These are phyloP conservation scores for Scaptodrosophila latifasciaeformis DNA, from an alignment of 2,888 invertebrate species.

Conservation along the genomic window DNA sequence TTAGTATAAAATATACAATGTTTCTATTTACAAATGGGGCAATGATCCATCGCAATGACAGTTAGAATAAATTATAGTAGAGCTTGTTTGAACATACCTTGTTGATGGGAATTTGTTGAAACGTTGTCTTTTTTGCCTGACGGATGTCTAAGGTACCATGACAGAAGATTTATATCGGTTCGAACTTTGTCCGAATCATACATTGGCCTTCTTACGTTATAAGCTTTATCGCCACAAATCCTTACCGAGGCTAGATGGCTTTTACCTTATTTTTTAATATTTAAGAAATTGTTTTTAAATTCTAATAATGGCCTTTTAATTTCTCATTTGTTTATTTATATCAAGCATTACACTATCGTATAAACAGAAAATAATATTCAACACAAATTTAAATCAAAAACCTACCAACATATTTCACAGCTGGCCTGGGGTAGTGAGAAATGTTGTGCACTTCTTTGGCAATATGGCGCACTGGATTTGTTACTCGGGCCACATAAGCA, in stretches of 20 bases:
- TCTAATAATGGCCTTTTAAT: constrained; percentile 12
- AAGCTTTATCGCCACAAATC: constrained; percentile 87
- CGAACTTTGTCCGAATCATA: constrained; percentile 84
- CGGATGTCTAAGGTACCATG: constrained; percentile 89
- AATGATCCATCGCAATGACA: no score
- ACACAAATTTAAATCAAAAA: constrained; percentile 25
- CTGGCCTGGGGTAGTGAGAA: constrained; percentile 82
- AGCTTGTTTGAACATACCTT: constrained; percentile 53
- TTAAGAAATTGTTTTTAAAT: constrained; percentile 54
- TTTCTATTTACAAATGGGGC: no score
- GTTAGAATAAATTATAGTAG: no score
- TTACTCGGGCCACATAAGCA: constrained; percentile 83
- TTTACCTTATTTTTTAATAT: constrained; percentile 78
- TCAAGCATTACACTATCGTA: background rate
- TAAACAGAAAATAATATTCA: constrained; percentile 3
- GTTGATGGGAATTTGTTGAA: constrained; percentile 43
- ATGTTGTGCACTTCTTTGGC: constrained; percentile 79
- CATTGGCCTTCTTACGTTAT: constrained; percentile 84
- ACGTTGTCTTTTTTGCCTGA: constrained; percentile 76
- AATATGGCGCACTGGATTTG: constrained; percentile 80
- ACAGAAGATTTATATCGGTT: constrained; percentile 90
- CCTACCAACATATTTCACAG: constrained; percentile 82
- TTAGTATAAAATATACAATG: no score
- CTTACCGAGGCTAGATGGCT: constrained; percentile 89
- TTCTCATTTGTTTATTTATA: background rate